Conservation (phyloP, 2,797 vertebrate species). For the Paedocypris micromegethes region DNA sequence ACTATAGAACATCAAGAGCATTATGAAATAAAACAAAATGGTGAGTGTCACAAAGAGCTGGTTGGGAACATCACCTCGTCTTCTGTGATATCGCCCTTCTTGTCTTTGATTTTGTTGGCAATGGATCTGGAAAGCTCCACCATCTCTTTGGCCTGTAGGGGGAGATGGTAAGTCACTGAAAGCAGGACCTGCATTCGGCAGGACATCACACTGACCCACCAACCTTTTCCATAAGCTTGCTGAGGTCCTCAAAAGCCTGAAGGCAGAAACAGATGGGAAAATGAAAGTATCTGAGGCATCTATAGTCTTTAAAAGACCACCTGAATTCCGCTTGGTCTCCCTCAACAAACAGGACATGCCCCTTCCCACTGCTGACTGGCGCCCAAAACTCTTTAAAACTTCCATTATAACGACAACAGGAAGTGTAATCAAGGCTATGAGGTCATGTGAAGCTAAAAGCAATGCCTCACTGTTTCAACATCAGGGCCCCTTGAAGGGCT, state of each 20-base stretch:
- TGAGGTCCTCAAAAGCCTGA: conserved; percentile 98
- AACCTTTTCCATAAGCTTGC: conserved; percentile 95
- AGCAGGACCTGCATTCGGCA: background rate
- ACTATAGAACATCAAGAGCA: no score
- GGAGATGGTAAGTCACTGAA: conserved; percentile 1
- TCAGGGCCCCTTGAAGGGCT: background rate
- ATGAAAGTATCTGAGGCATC: conserved; percentile 6
- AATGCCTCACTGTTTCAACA: conserved; percentile 2
- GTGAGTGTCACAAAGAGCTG: no score
- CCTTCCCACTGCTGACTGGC: conserved; percentile 58
- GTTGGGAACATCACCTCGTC: conserved; percentile 78
- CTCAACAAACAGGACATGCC: conserved; percentile 75
- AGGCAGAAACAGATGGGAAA: conserved; percentile 48
- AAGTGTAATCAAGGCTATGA: conserved; percentile 55
- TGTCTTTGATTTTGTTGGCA: conserved; percentile 97
- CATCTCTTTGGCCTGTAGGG: conserved; percentile 93
- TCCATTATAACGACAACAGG: conserved; percentile 71
- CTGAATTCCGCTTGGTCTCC: conserved; percentile 62
- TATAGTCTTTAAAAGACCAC: background rate
- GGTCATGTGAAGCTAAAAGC: conserved; percentile 28
- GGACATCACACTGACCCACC: background rate
- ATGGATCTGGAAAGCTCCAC: conserved; percentile 95
- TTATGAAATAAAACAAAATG: no score
- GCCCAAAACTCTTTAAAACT: conserved; percentile 66
- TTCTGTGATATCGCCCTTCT: conserved; percentile 95